Evolutionary conservation across 2,888 invertebrate species (phyloP).

Genomic region (Deilephila porcellus): DNA sequence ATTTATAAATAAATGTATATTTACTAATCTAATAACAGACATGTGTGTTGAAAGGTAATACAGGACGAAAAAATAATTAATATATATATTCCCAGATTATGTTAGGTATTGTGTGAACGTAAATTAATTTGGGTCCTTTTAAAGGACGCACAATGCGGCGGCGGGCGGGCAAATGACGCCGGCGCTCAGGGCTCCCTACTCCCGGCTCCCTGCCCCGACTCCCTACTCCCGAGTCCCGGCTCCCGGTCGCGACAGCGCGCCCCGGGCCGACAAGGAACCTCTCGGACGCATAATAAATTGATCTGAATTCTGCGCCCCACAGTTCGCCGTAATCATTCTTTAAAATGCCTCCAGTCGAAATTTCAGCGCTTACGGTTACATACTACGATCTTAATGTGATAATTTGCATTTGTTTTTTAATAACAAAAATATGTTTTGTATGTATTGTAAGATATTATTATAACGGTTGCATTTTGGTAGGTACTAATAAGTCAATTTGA

Average conservation of each 20-base stretch:
- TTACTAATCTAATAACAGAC: no score
- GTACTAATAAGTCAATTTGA: no score
- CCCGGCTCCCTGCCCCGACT: conserved; percentile 21
- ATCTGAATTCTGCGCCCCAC: conserved; percentile 28
- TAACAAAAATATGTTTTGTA: no score
- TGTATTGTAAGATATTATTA: no score
- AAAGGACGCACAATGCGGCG: conserved; percentile 44
- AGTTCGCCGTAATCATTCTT: conserved; percentile 26
- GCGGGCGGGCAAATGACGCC: conserved; percentile 46
- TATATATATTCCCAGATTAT: conserved; percentile 39
- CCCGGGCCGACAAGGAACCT: conserved; percentile 17
- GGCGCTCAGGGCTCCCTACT: conserved; percentile 13
- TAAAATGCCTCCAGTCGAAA: conserved; percentile 31
- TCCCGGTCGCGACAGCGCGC: conserved; percentile 18
- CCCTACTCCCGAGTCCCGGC: conserved; percentile 7
- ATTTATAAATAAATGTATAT: no score
- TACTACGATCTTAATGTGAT: background rate
- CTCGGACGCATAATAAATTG: conserved; percentile 37
- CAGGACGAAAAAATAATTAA: conserved; percentile 30
- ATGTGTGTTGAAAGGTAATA: background rate
- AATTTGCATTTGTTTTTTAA: background rate
- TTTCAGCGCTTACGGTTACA: background rate
- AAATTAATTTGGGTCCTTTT: conserved; percentile 39
- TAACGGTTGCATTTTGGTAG: no score
- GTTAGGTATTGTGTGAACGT: conserved; percentile 36